phyloP scores from a whole-genome alignment of 2,113 vertebrate genomes.

The Aptenodytes forsteri region DNA sequence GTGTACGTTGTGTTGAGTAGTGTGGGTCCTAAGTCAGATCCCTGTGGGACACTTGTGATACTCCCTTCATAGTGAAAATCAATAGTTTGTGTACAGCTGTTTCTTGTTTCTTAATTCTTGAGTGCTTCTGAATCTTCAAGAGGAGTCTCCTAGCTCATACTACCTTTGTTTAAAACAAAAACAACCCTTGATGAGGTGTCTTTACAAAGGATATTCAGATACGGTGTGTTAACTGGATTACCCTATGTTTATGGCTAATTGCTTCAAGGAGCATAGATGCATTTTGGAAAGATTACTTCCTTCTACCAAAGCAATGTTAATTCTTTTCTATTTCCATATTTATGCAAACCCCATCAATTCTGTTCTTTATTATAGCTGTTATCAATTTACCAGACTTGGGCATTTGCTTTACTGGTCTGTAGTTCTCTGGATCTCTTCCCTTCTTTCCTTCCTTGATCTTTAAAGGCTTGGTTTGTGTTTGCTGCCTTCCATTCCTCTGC shows the following conservation, averaged over 20 bases:
- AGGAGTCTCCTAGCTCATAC: neutral
- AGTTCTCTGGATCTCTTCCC: neutral
- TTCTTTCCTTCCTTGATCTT: neutral
- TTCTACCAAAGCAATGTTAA: neutral
- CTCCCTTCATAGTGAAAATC: neutral
- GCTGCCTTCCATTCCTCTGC: neutral
- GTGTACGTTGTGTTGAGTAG: fast-evolving
- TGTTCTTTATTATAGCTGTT: neutral
- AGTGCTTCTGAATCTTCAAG: neutral
- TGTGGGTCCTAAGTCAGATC: neutral
- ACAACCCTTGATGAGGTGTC: neutral
- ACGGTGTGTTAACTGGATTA: neutral
- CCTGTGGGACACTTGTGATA: neutral
- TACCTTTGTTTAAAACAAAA: neutral
- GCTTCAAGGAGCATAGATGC: neutral
- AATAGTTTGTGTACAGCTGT: neutral
- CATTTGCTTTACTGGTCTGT: neutral
- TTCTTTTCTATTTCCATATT: neutral
- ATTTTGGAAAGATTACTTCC: neutral
- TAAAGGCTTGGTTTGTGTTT: neutral
- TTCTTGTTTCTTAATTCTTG: neutral
- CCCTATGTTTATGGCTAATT: neutral
- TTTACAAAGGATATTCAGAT: neutral
- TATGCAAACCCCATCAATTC: neutral
- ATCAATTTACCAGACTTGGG: neutral